Conservation (phyloP, 64 coral and sea anemone genomes). For the Pachyseris speciosa region DNA sequence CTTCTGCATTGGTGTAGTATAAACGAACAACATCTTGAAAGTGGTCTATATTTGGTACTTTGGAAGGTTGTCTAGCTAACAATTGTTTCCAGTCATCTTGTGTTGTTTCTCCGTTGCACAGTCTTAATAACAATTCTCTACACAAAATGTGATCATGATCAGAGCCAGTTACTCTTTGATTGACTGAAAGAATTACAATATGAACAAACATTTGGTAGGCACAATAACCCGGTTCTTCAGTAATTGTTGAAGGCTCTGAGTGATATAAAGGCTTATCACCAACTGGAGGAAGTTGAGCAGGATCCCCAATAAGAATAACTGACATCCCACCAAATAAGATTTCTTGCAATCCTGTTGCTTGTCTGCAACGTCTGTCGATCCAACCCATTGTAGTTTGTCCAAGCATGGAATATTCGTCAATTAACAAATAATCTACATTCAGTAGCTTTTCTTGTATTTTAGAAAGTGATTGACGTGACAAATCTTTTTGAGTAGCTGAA, state of each 20-base stretch:
- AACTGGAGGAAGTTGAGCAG: slow-evolving; percentile 50
- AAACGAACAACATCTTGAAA: too few relatives aligned
- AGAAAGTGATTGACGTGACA: slow-evolving; percentile 15
- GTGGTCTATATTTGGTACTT: too few relatives aligned
- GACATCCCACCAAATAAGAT: slow-evolving; percentile 44
- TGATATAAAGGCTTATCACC: slow-evolving; percentile 62
- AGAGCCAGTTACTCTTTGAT: slow-evolving; percentile 41
- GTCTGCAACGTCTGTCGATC: slow-evolving; percentile 15
- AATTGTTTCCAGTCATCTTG: slow-evolving; percentile 45
- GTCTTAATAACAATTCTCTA: slow-evolving; percentile 64
- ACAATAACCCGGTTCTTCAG: slow-evolving; percentile 51
- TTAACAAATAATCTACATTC: slow-evolving; percentile 10
- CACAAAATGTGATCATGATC: slow-evolving; percentile 32
- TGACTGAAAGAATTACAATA: slow-evolving; percentile 25
- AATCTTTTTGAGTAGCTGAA: slow-evolving; percentile 31
- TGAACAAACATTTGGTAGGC: slow-evolving; percentile 60
- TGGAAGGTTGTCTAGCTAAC: too few relatives aligned
- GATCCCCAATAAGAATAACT: slow-evolving; percentile 56
- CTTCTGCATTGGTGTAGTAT: too few relatives aligned
- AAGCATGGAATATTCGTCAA: slow-evolving; percentile 45
- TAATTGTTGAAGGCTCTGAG: slow-evolving; percentile 18
- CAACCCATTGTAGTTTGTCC: slow-evolving; percentile 20
- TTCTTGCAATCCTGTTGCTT: slow-evolving; percentile 9
- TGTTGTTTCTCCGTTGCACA: slow-evolving; percentile 53
- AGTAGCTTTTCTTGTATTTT: slow-evolving; percentile 15